Conservation (phyloP, 1,140 invertebrate species). For the Eufriesea mexicana region DNA sequence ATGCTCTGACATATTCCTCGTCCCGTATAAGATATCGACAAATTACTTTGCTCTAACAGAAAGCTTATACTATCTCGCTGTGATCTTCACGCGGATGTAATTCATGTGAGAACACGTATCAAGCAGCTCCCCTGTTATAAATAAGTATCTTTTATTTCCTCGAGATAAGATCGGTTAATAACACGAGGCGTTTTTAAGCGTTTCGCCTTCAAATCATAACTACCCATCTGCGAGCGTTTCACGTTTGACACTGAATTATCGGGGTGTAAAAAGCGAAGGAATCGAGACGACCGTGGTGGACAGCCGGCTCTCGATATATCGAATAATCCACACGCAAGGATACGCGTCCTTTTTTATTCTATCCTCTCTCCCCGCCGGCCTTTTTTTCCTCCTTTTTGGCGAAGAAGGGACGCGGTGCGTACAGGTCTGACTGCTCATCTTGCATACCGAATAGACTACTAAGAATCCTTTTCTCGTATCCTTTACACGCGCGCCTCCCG, state of each 20-base stretch:
- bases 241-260: neutral
- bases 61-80: slow-evolving; percentile 8
- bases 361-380: slow-evolving; percentile 34
- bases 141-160: slow-evolving; percentile 45
- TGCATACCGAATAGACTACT: slow-evolving; percentile 74
- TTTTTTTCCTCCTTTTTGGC: slow-evolving; percentile 29
- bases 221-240: slow-evolving; percentile 14
- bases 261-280: slow-evolving; percentile 18
- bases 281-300: slow-evolving; percentile 10
- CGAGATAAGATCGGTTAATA: slow-evolving; percentile 45
- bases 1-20: neutral
- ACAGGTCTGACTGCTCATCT: slow-evolving; percentile 67
- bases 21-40: slow-evolving; percentile 44
- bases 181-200: slow-evolving; percentile 35
- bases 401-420: slow-evolving; percentile 62
- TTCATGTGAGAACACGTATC: slow-evolving; percentile 53
- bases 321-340: slow-evolving; percentile 58
- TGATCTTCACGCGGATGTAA: slow-evolving; percentile 52
- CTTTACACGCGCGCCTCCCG: slow-evolving; percentile 61
- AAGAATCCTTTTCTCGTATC: slow-evolving; percentile 71
- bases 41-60: slow-evolving; percentile 40
- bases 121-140: slow-evolving; percentile 31
- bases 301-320: slow-evolving; percentile 18
- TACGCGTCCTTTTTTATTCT: slow-evolving; percentile 46
- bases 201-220: slow-evolving; percentile 27